Base-by-base conservation (phyloP, 2,888 invertebrate genomes). In the Branchipolynoe longqiensis region DNA sequence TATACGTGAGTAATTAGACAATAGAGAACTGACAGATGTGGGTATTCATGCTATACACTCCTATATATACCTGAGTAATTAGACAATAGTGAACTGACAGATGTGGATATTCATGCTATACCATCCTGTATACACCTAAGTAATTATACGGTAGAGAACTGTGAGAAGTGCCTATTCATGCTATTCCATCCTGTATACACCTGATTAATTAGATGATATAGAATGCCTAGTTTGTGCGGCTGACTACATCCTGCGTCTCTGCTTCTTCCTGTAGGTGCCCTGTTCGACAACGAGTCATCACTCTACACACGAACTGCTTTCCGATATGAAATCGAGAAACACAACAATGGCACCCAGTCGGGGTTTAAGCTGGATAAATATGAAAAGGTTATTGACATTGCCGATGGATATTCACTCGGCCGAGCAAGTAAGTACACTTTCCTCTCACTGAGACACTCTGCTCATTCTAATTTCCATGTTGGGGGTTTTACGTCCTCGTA, bases 291-390 rank as follows among this genome's bases (percentile, higher is more conserved):
- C 33, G 62, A 85, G n/a, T 59, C 59, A 36, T 69, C 87, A 0
- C 58, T 83, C 31, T 73, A 81, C 36, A 81, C 85, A n/a, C 85
- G 87, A n/a, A 87, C 87, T 36, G 87, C 88, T 22, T 87, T 88
- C 69, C 69, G 85, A 22, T 87, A 85, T 69, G 88, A 88, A 69
- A 85, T 87, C 38, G 87, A 85, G 48, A 88, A 87, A 41, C 86
- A 88, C 86, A 88, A 88, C 83, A 87, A 87, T 69, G 74, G 85
- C 54, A 85, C 86, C 18, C 38, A 33, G 31, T 41, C 85, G 3
- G 33, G 41, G 41, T 88, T 88, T 59, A 87, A 85, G 40, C 54
- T 88, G 56, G 86, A 88, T 74, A 82, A 58, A 36, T 88, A 86
- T 64, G 83, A 85, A 38, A 88, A 88, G 59, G 64, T 86, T 25